These are phyloP conservation scores for Irena cyanogastra DNA, from an alignment of 2,113 vertebrate genomes.

Conservation along the genomic window DNA sequence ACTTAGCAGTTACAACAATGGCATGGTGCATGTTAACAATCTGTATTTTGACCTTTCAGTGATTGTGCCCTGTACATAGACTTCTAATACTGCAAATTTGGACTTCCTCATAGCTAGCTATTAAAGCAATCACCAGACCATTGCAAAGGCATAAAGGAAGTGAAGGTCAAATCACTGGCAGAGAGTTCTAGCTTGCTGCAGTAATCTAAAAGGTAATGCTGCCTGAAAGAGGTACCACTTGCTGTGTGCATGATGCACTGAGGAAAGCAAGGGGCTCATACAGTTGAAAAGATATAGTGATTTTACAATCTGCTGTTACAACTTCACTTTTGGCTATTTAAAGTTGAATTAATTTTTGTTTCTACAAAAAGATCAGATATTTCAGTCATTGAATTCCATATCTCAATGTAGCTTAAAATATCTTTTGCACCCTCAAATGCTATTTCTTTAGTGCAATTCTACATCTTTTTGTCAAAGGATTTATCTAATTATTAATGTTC, in stretches of 20 bases:
- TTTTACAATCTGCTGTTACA: neutral
- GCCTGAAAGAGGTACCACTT: neutral
- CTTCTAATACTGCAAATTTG: neutral
- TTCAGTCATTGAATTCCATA: neutral
- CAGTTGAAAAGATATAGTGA: neutral
- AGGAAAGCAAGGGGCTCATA: neutral
- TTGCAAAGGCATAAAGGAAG: conserved; percentile 2
- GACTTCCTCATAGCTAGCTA: neutral
- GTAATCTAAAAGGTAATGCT: neutral
- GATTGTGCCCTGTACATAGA: neutral
- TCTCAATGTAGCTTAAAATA: neutral
- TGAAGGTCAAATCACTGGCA: neutral
- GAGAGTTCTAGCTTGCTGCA: neutral
- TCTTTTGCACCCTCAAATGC: neutral
- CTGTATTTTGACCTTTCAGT: neutral
- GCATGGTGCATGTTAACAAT: neutral
- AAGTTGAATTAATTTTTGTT: neutral
- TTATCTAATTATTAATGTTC: neutral
- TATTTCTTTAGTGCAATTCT: neutral
- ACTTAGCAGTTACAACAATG: neutral
- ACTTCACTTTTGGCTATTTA: neutral
- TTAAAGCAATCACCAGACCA: conserved; percentile 36
- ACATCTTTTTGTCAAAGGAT: neutral
- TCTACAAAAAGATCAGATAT: neutral
- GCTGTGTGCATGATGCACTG: neutral